Percentiles rank a stretch among this genome's conserved stretches.
phyloP scores from a whole-genome alignment of 2,888 invertebrate genomes.

The Calameuta idolon region DNA sequence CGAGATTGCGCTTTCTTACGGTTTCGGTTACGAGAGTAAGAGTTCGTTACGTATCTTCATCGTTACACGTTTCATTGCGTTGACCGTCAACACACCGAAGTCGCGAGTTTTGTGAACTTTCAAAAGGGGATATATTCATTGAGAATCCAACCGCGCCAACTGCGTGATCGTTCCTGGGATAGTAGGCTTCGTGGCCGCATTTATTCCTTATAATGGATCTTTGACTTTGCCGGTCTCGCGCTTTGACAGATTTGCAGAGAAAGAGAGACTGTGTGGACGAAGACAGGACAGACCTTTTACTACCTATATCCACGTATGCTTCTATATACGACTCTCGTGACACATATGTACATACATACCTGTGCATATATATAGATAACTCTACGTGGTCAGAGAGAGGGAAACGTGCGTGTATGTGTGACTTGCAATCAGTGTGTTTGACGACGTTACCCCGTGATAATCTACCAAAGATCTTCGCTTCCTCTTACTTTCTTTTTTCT shows the following conservation, averaged over 20 bases:
- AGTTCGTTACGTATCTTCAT: not conserved
- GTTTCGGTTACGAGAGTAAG: not conserved
- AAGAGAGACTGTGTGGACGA: not conserved
- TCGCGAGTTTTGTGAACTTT: not conserved
- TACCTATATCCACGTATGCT: not conserved
- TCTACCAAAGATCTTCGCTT: constrained; percentile 10
- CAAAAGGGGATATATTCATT: not conserved
- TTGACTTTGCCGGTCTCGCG: not conserved
- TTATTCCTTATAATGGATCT: not conserved
- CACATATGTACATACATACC: not conserved
- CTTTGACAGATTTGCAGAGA: not conserved
- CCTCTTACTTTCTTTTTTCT: constrained; percentile 7
- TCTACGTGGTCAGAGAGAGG: not conserved
- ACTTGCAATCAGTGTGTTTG: not conserved
- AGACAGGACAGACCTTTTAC: not conserved
- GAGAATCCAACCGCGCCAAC: not conserved
- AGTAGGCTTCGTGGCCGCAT: not conserved
- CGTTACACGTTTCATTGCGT: not conserved
- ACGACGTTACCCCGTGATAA: not conserved
- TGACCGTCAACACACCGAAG: not conserved
- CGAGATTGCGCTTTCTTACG: not conserved
- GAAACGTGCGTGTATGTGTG: not conserved
- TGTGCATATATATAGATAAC: not conserved
- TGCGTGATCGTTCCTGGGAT: not conserved
- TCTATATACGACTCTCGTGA: not conserved